These are phyloP conservation scores for Halcyon senegalensis DNA, from an alignment of 2,113 vertebrate genomes.

Conservation along the genomic window DNA sequence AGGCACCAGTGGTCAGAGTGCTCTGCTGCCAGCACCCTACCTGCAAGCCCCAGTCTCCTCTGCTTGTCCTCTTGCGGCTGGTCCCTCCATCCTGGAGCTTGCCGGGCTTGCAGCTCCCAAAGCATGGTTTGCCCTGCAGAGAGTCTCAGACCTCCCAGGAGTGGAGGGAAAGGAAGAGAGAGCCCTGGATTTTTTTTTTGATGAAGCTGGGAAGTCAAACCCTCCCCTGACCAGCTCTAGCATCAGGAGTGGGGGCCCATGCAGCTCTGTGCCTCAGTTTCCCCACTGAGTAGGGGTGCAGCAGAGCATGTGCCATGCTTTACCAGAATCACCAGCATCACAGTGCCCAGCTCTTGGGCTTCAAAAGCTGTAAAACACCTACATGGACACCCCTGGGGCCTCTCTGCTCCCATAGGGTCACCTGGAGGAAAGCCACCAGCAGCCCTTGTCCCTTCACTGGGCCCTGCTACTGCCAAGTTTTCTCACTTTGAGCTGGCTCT, in stretches of 20 bases:
- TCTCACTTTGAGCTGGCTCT: neutral
- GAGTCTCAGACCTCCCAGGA: neutral
- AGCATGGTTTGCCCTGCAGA: neutral
- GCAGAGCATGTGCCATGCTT: accelerated
- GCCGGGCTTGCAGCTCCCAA: neutral
- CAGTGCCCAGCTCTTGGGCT: too few relatives aligned
- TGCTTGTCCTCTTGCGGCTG: neutral
- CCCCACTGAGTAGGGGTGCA: neutral
- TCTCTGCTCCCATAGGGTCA: accelerated
- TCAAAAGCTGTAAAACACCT: neutral
- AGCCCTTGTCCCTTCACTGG: neutral
- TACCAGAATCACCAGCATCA: neutral
- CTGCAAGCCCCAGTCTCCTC: neutral
- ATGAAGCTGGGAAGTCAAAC: neutral
- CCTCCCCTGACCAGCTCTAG: neutral
- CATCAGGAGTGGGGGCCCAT: accelerated
- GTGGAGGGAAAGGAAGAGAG: neutral
- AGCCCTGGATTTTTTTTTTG: neutral
- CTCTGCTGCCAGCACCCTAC: neutral
- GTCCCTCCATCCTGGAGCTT: neutral
- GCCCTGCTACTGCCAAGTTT: neutral
- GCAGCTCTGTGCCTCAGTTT: neutral
- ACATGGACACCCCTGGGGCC: neutral
- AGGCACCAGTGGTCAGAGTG: neutral
- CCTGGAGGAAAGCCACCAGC: neutral